phyloP scores from a whole-genome alignment of 2,888 invertebrate genomes.

The Microctonus aethiopoides region DNA sequence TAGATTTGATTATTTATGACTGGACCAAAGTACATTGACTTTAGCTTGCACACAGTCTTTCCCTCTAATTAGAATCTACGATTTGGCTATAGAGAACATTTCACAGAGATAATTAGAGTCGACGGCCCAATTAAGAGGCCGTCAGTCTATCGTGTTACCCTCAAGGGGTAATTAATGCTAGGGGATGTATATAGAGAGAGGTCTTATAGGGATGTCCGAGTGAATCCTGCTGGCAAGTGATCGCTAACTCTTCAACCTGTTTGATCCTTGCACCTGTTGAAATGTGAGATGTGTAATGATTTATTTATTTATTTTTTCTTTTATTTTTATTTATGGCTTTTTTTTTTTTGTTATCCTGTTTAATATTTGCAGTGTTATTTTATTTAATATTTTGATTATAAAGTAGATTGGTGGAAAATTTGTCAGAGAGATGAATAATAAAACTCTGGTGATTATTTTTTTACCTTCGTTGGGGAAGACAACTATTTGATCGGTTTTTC shows the following conservation, averaged over 20 bases:
- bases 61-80: background rate
- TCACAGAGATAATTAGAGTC: constrained; percentile 33
- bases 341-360: no score
- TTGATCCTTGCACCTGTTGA: constrained; percentile 41
- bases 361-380: no score
- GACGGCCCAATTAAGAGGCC: constrained; percentile 36
- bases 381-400: no score
- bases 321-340: no score
- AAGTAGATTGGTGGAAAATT: background rate
- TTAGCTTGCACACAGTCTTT: background rate
- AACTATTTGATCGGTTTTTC: constrained; percentile 85
- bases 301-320: no score
- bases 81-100: constrained; percentile 2
- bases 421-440: no score
- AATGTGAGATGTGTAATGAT: constrained; percentile 13
- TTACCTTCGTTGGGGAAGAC: constrained; percentile 83
- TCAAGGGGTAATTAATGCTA: constrained; percentile 19
- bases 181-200: background rate
- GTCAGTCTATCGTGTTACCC: constrained; percentile 27
- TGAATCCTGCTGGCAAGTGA: constrained; percentile 25
- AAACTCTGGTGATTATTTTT: background rate
- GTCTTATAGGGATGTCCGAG: constrained; percentile 18
- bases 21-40: background rate
- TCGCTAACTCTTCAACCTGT: constrained; percentile 42
- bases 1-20: constrained; percentile 5